phyloP scores from a whole-genome alignment of 1,140 invertebrate genomes.

The Helicorthomorpha holstii region DNA sequence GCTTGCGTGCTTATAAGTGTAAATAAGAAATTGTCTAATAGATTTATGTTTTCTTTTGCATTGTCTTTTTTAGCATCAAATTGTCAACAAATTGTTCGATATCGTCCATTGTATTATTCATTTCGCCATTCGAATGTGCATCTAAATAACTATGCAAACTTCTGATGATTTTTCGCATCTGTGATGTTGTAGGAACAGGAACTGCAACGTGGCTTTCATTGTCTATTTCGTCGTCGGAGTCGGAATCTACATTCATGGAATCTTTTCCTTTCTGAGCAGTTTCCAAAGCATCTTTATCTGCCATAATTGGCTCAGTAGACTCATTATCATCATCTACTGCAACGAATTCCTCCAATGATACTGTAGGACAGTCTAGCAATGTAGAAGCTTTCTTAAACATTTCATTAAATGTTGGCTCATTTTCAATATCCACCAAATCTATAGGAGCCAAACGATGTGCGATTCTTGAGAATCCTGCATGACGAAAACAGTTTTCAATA shows the following conservation, averaged over 20 bases:
- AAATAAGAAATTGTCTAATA: no score
- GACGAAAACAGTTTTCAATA: not conserved
- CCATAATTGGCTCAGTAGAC: not conserved
- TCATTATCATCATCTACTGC: not conserved
- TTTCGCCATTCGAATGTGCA: not conserved
- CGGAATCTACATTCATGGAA: not conserved
- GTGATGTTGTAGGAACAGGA: constrained; percentile 1
- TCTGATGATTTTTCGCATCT: constrained; percentile 1
- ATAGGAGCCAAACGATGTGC: not conserved
- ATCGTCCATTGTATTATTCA: not conserved
- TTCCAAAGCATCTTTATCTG: not conserved
- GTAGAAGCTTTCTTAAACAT: not conserved
- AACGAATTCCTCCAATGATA: not conserved
- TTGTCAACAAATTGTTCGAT: not conserved
- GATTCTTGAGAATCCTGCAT: not conserved
- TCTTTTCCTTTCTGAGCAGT: not conserved
- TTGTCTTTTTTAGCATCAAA: not conserved
- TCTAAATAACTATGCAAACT: not conserved
- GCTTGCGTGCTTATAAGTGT: no score
- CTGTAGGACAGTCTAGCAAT: not conserved
- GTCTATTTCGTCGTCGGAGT: not conserved
- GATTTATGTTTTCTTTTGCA: not conserved
- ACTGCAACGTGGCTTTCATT: not conserved
- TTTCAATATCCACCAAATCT: not conserved
- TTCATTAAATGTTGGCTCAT: not conserved